Evolutionary conservation across 2,113 vertebrate species (phyloP), one percentile per base, ranked within the genome.

Genomic region (Corythaixoides concolor): DNA sequence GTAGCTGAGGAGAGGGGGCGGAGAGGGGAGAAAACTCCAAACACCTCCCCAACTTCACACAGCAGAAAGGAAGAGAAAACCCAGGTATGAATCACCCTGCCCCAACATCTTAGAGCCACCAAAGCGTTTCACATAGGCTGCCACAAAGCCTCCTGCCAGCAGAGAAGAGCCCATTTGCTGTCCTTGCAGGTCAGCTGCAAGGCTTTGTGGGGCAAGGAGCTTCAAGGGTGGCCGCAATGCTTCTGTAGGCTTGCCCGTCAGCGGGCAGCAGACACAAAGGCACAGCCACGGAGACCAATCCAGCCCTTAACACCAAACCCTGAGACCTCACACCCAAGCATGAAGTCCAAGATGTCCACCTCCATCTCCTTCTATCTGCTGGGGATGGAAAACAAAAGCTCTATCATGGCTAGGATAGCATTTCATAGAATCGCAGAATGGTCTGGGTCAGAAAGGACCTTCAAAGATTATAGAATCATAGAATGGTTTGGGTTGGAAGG

Each of bases 21-120:
- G 49, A 79, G n/a, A 75, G 52, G 49, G 55, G 43, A 66, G 63
- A 93, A 95, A 93, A 85, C 72, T 50, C 87, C 91, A 49, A 91
- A 85, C 60, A 85, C 72, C 66, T 84, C 47, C 59, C 20, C 93
- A 73, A 0, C 22, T 75, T 94, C 45, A 68, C 58, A 52, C 3
- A 0, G 9, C 10, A 75, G 60, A 90, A 95, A 90, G 66, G 32
- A 72, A 92, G 83, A 92, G 70, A 93, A 96, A 97, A 95, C 15
- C 58, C 24, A 2, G 2, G 6, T 58, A 90, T 91, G 89, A 96
- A 87, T 96, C 94, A 96, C 49, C 22, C 45, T 63, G 18, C 21
- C 17, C 24, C 8, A 5, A 24, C 23, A 85, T 4, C 37, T 91
- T 73, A 84, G 26, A 82, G 28, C 8, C 53, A 74, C 23, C 21